Evolutionary conservation across 2,797 vertebrate species (phyloP), one percentile per base, ranked within the genome.

Genomic region (Telmatherina bonti): DNA sequence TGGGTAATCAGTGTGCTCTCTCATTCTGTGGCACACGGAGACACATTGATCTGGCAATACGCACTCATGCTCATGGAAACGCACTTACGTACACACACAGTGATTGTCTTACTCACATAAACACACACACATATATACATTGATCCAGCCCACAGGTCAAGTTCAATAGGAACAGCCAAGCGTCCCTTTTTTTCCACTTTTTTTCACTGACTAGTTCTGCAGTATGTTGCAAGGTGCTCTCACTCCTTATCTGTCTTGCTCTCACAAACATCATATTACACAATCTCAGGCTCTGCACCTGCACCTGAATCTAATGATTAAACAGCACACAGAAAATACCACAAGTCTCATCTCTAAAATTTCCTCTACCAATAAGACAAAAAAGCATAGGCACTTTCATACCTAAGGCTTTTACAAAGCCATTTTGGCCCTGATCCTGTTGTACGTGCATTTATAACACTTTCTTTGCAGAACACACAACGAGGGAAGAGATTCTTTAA

Each of bases 141-240:
- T 93, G 93, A 95, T 95, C 91, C 89, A 91, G 92, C 92, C 94
- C 88, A 83, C 93, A 91, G 93, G 93, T 95, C 93, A 95, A 94
- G 93, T 95, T 94, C 93, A 95, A 94, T 94, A 94, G 91, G 92
- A 93, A 93, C 91, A 91, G 88, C 89, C 86, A 91, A 90, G 89
- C 84, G 62, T 79, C 78, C 79, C 60, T 82, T 83, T 86, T 78
- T n/a, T 7, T 82, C 77, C 26, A 10, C 33, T 18, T 86, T 84
- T 72, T 82, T 84, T 85, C 88, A 85, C 76, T 83, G 79, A 85
- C 84, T 78, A 24, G 81, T 80, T 89, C 83, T 87, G 86, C 80
- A 36, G 88, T 82, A 79, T 79, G 80, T 78, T 81, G 81, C 83
- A 88, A 89, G 75, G 67, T 86, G 81, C 78, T 83, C 69, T 65